These are phyloP conservation scores for Lasiommata megera DNA, from an alignment of 2,888 invertebrate genomes.

Conservation along the genomic window DNA sequence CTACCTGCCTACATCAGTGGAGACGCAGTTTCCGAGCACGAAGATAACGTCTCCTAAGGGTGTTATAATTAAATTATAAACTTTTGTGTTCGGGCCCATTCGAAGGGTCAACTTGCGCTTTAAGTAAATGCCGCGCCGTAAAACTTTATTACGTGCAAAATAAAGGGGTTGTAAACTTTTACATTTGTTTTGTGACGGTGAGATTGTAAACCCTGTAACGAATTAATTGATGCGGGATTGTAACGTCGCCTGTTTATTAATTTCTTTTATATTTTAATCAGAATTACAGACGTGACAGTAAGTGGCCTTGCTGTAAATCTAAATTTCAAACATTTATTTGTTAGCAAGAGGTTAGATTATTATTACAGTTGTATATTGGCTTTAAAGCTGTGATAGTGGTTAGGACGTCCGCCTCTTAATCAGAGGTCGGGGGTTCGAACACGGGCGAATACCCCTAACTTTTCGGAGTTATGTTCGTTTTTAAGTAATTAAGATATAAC, in stretches of 20 bases:
- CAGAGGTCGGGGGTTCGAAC: no score
- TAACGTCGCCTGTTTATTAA: not conserved
- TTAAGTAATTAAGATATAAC: no score
- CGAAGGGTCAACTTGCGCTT: conserved; percentile 72
- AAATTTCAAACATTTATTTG: no score
- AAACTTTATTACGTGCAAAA: conserved; percentile 78
- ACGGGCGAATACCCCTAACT: no score
- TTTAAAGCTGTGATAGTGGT: no score
- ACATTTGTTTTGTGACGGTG: conserved; percentile 59
- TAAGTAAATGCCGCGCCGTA: conserved; percentile 74
- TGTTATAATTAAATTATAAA: conserved; percentile 80
- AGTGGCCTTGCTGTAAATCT: not conserved
- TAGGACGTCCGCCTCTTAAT: no score
- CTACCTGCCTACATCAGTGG: conserved; percentile 32
- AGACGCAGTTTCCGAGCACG: conserved; percentile 35
- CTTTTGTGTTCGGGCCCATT: conserved; percentile 54
- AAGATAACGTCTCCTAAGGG: conserved; percentile 67
- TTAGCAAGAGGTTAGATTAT: no score
- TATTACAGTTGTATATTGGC: no score
- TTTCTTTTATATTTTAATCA: not conserved
- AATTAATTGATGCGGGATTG: conserved; percentile 36
- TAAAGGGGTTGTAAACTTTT: conserved; percentile 75
- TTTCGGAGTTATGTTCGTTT: no score
- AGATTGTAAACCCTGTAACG: conserved; percentile 59
- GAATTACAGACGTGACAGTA: not conserved